Conservation (phyloP, 2,797 vertebrate species). For the Sandelia bainsii region DNA sequence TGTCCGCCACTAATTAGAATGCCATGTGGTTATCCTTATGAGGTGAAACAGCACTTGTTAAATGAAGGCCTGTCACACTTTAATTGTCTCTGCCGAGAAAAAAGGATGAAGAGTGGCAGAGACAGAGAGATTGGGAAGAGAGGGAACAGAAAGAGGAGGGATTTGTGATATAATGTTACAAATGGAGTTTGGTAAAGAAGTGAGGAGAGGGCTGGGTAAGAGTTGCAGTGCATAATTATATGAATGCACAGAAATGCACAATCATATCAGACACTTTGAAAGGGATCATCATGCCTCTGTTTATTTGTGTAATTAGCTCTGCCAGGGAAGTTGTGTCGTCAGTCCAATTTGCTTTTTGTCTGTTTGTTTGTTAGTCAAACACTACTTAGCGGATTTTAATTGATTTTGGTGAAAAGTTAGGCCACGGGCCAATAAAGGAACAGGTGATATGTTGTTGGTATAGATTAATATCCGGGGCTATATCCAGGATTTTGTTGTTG, state of each 20-base stretch:
- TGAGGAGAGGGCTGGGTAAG: slow-evolving; percentile 45
- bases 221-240: slow-evolving; percentile 49
- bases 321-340: slow-evolving; percentile 26
- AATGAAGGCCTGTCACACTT: slow-evolving; percentile 85
- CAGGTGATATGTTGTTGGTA: slow-evolving; percentile 22
- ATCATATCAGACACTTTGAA: slow-evolving; percentile 59
- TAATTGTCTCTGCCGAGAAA: slow-evolving; percentile 84
- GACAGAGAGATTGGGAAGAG: slow-evolving; percentile 30
- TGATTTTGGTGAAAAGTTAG: slow-evolving; percentile 38
- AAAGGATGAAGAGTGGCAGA: slow-evolving; percentile 46
- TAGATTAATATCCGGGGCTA: slow-evolving; percentile 1
- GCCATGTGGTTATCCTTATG: slow-evolving; percentile 82
- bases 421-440: slow-evolving; percentile 5
- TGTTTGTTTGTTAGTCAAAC: slow-evolving; percentile 57
- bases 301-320: slow-evolving; percentile 58
- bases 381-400: slow-evolving; percentile 55
- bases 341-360: slow-evolving; percentile 53
- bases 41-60: slow-evolving; percentile 82
- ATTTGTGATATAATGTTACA: slow-evolving; percentile 63
- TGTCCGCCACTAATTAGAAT: slow-evolving; percentile 82
- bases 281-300: slow-evolving; percentile 50
- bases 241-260: slow-evolving; percentile 36
- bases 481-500: no score
- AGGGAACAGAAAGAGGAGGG: slow-evolving; percentile 40
- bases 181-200: slow-evolving; percentile 64